Conservation (phyloP, 1,140 invertebrate genomes). For the Drosophila lini region DNA sequence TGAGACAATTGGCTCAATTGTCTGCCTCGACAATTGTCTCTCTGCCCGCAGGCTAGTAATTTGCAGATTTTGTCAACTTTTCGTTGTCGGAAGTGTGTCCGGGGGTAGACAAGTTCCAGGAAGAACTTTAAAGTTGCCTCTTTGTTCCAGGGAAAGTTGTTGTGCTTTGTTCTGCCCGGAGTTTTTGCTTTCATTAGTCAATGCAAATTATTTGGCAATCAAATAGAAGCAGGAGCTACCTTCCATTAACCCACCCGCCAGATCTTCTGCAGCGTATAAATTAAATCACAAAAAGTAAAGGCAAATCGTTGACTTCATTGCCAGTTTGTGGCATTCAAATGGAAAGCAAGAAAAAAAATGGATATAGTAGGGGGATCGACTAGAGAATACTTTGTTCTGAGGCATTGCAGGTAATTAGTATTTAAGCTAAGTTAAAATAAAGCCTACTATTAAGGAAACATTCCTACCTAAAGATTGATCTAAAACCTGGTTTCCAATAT, state of each 20-base stretch:
- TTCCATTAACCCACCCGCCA: slow-evolving; percentile 31
- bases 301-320: slow-evolving; percentile 45
- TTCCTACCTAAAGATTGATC: too few relatives aligned
- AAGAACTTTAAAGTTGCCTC: slow-evolving; percentile 35
- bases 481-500: too few relatives aligned
- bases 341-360: slow-evolving; percentile 31
- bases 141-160: slow-evolving; percentile 31
- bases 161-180: slow-evolving; percentile 10
- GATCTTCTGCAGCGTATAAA: slow-evolving; percentile 49
- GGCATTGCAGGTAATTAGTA: not conserved
- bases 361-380: not conserved
- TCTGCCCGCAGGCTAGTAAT: slow-evolving; percentile 48
- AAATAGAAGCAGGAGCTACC: slow-evolving; percentile 42
- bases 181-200: slow-evolving; percentile 63
- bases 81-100: slow-evolving; percentile 23
- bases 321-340: slow-evolving; percentile 61
- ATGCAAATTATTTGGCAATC: slow-evolving; percentile 72
- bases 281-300: slow-evolving; percentile 73
- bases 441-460: too few relatives aligned
- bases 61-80: slow-evolving; percentile 57
- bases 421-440: too few relatives aligned
- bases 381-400: not conserved
- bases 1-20: slow-evolving; percentile 70
- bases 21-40: slow-evolving; percentile 43
- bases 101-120: slow-evolving; percentile 25